phyloP scores from a whole-genome alignment of 1,140 invertebrate species.

The Lordiphosa stackelbergi region DNA sequence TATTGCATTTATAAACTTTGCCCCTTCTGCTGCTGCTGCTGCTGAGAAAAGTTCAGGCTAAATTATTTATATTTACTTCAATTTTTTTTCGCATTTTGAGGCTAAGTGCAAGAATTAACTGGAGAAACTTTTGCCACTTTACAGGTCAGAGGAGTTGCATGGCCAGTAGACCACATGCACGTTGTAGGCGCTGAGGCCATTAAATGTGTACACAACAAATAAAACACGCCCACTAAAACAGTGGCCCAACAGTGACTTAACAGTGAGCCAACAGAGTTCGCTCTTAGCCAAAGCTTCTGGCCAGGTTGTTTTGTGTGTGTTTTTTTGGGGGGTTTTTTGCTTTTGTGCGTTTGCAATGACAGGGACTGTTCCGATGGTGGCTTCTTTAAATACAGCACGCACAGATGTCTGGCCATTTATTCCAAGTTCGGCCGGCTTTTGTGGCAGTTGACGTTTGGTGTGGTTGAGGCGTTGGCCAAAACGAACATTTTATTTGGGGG shows the following conservation, averaged over 20 bases:
- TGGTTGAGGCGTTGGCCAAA: constrained; percentile 6
- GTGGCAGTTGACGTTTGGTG: constrained; percentile 52
- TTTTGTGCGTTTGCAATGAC: constrained; percentile 43
- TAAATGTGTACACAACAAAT: constrained; percentile 22
- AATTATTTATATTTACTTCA: constrained; percentile 53
- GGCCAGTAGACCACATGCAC: background rate
- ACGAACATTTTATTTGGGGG: background rate
- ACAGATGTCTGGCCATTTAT: constrained; percentile 68
- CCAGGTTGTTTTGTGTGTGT: constrained; percentile 24
- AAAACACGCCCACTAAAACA: constrained; percentile 13
- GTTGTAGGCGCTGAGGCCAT: constrained; percentile 17
- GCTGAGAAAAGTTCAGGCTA: constrained; percentile 47
- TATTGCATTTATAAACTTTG: constrained; percentile 73
- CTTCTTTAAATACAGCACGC: constrained; percentile 67
- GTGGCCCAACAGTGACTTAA: constrained; percentile 15
- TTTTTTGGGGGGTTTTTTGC: constrained; percentile 20
- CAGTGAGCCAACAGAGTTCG: constrained; percentile 10
- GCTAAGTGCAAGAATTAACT: constrained; percentile 56
- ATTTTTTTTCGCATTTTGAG: constrained; percentile 1
- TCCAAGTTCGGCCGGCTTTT: constrained; percentile 72
- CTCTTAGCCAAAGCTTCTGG: constrained; percentile 46
- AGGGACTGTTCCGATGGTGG: constrained; percentile 33
- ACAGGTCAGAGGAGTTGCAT: constrained; percentile 28
- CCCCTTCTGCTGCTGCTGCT: constrained; percentile 43
- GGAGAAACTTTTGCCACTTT: constrained; percentile 42